Evolutionary conservation across 2,888 invertebrate genomes (phyloP).

Genomic region (Tachina lurida): DNA sequence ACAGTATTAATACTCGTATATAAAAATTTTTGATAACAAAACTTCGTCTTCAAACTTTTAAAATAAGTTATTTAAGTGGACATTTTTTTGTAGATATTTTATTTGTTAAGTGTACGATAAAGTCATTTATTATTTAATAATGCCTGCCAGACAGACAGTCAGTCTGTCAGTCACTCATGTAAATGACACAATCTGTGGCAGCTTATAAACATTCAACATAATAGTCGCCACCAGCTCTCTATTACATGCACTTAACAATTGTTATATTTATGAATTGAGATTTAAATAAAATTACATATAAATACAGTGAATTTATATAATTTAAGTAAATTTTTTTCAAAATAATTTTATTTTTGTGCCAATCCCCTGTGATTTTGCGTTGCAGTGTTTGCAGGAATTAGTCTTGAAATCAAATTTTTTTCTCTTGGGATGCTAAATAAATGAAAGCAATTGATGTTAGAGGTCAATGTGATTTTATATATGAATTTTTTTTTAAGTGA

Average conservation of each 20-base stretch:
- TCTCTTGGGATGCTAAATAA: not conserved
- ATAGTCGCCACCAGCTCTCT: conserved; percentile 13
- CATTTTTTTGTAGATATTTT: not conserved
- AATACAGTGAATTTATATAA: conserved; percentile 34
- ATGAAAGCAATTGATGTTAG: conserved; percentile 24
- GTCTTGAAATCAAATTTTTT: conserved; percentile 14
- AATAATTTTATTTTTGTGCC: not conserved
- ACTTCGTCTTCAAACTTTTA: not conserved
- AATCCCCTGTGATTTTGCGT: not conserved
- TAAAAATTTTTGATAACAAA: not conserved
- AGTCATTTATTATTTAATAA: not conserved
- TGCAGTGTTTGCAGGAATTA: not conserved
- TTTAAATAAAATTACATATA: conserved; percentile 57
- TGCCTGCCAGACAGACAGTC: not conserved
- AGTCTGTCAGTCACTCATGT: not conserved
- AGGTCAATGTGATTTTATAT: conserved; percentile 55
- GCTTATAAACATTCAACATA: not conserved
- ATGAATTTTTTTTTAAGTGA: not conserved
- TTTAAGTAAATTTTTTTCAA: conserved; percentile 21
- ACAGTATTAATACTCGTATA: not conserved
- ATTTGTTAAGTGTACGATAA: conserved; percentile 4
- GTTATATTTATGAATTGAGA: conserved; percentile 55
- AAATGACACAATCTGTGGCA: conserved; percentile 11
- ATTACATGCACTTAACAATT: conserved; percentile 29
- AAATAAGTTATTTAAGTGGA: not conserved